Base-by-base conservation (phyloP, 1,140 invertebrate species). In the Schlechtendalia chinensis region DNA sequence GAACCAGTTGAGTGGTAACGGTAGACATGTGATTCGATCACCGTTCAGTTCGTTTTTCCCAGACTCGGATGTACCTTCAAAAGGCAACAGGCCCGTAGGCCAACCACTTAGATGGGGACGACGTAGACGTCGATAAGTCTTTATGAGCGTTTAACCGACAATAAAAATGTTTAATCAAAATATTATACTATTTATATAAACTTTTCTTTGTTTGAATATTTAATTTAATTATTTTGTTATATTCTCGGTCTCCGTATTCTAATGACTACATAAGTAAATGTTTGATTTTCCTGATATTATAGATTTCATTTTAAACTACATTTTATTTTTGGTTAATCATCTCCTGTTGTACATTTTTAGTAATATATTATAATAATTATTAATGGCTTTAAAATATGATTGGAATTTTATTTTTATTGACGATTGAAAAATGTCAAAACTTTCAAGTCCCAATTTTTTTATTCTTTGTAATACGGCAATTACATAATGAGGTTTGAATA, bases 41-140 rank as follows among this genome's bases (percentile, higher is more conserved):
- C 81, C 75, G 6, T 54, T 80, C n/a, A 82, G 75, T 45, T 74
- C 80, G 19, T 53, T 58, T 61, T 61, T 80, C 12, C 71, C 82
- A 27, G 79, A 82, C 24, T 82, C 83, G n/a, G 81, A 81, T 8
- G 58, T 81, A 39, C 82, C 83, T 3, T 63, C 79, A 29, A 77
- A 80, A 5, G 58, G 75, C 3, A 61, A 77, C n/a, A 71, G 83
- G 39, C 83, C 83, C 6, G 39, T 75, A 14, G 83, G 83, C 12
- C 83, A 83, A 72, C 83, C 83, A n/a, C 81, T 83, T 39, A 81
- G 83, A 32, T 83, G 83, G 83, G 83, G 83, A n/a, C 82, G 82
- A 11, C 77, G 75, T 59, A 80, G 80, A 32, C 71, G 72, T 39
- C 65, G 59, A 81, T 69, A 81, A 81, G 63, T 71, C 32, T 39